Conservation (phyloP, 2,888 invertebrate species). For the Euproctis similis region DNA sequence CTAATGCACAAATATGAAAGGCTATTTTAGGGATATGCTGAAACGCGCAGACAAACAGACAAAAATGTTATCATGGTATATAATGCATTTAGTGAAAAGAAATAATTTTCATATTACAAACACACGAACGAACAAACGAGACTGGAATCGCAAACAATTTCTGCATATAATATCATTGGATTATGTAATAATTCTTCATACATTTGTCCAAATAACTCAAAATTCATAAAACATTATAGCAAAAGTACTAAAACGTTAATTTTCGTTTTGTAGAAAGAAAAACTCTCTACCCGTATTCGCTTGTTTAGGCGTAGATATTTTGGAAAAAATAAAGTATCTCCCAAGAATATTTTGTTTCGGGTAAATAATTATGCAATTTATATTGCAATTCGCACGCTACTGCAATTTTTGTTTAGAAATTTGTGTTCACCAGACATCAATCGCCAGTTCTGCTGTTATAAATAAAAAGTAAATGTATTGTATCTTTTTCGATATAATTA, state of each 20-base stretch:
- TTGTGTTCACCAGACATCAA: slow-evolving; percentile 20
- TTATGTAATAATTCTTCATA: too few species aligned
- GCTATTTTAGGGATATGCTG: too few species aligned
- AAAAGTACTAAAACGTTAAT: slow-evolving; percentile 39
- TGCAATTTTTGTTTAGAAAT: slow-evolving; percentile 26
- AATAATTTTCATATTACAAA: too few species aligned
- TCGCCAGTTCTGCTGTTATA: not conserved
- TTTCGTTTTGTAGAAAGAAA: slow-evolving; percentile 69
- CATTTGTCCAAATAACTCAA: slow-evolving; percentile 2
- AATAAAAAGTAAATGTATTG: not conserved
- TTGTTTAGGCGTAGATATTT: slow-evolving; percentile 72
- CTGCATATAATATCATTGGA: too few species aligned
- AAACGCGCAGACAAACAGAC: too few species aligned
- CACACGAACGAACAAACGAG: too few species aligned
- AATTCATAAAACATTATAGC: slow-evolving; percentile 9
- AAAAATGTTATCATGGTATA: too few species aligned
- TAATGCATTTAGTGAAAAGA: too few species aligned
- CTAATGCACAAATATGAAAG: too few species aligned
- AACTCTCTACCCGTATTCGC: slow-evolving; percentile 64
- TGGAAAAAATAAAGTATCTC: slow-evolving; percentile 68
- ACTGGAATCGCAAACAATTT: too few species aligned
- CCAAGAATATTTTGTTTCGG: slow-evolving; percentile 53
- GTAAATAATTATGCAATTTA: slow-evolving; percentile 58
- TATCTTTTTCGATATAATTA: too few species aligned
- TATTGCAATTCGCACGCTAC: slow-evolving; percentile 38